phyloP scores from a whole-genome alignment of 1,140 invertebrate species.

The Anthonomus grandis region DNA sequence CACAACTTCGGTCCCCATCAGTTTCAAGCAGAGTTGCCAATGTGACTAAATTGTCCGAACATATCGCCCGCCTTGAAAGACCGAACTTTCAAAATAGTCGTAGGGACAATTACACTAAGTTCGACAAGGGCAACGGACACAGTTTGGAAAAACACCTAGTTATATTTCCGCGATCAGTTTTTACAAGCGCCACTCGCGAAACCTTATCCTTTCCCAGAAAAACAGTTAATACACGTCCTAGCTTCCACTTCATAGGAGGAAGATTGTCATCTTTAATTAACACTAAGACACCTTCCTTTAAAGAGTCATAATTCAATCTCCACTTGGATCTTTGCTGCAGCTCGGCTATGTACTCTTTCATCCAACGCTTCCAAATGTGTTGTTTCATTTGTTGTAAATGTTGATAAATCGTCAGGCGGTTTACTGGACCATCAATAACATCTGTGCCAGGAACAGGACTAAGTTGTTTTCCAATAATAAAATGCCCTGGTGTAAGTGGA shows the following conservation, averaged over 20 bases:
- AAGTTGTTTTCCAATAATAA: constrained; percentile 20
- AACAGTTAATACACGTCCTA: constrained; percentile 36
- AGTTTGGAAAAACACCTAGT: too few relatives aligned
- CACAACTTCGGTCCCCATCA: too few relatives aligned
- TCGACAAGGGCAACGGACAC: too few relatives aligned
- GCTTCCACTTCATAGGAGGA: constrained; percentile 32
- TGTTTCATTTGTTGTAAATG: constrained; percentile 29
- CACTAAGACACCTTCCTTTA: constrained; percentile 41
- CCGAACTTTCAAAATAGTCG: too few relatives aligned
- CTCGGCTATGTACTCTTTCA: constrained; percentile 32
- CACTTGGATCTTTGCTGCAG: constrained; percentile 32
- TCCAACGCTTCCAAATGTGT: constrained; percentile 39
- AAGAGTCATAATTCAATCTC: constrained; percentile 6
- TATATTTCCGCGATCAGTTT: too few relatives aligned
- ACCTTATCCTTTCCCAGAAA: too few relatives aligned
- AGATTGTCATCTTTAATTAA: constrained; percentile 35
- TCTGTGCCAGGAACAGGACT: too few relatives aligned
- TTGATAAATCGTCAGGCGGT: constrained; percentile 34
- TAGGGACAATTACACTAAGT: too few relatives aligned
- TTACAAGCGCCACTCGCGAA: too few relatives aligned
- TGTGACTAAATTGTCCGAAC: too few relatives aligned
- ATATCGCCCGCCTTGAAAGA: too few relatives aligned
- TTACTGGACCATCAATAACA: not conserved
- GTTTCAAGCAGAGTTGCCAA: too few relatives aligned
- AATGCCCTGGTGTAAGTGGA: constrained; percentile 28